phyloP scores from a whole-genome alignment of 2,888 invertebrate genomes.

The Arenicola marina region DNA sequence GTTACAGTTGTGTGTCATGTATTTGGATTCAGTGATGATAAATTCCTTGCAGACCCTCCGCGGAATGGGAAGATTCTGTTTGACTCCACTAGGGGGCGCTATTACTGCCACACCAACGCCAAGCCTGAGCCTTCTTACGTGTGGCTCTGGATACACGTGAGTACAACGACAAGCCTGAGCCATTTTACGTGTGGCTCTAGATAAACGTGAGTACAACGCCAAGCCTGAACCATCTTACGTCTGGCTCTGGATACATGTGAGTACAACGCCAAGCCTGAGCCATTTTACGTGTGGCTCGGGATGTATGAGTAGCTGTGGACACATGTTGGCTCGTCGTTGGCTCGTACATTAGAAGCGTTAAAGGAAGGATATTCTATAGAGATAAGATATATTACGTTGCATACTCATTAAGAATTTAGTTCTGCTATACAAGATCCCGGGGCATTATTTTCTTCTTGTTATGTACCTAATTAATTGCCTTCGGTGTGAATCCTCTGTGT shows the following conservation, averaged over 20 bases:
- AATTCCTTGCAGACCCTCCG: conserved; percentile 12
- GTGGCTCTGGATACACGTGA: conserved; percentile 10
- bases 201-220: background rate
- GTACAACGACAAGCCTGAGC: conserved; percentile 9
- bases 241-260: conserved; percentile 10
- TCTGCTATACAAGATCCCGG: no score
- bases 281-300: conserved; percentile 18
- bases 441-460: no score
- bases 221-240: conserved; percentile 15
- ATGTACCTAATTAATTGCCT: no score
- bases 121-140: conserved; percentile 15
- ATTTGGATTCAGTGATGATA: background rate
- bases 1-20: background rate
- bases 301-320: no score
- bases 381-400: no score
- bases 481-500: no score
- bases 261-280: conserved; percentile 10
- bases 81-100: conserved; percentile 17
- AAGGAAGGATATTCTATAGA: no score
- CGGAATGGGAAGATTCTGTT: conserved; percentile 17
- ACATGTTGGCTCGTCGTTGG: no score
- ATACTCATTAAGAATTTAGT: no score
- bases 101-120: conserved; percentile 17
- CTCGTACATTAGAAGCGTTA: no score
- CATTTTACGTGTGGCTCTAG: conserved; percentile 18